These are phyloP conservation scores for Drosophila pruinosa DNA, from an alignment of 1,140 invertebrate species.

Conservation along the genomic window DNA sequence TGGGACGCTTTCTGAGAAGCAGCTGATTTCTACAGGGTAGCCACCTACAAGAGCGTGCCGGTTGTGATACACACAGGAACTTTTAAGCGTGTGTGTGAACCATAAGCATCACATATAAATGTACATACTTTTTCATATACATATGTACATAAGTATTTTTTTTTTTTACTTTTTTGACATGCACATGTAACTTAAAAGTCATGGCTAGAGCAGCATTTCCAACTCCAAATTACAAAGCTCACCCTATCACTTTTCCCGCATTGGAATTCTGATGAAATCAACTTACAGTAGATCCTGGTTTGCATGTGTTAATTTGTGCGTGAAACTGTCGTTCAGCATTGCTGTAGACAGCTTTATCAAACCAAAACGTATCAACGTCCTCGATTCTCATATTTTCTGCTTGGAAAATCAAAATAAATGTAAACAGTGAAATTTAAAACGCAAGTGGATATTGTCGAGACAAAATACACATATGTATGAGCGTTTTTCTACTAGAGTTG, in stretches of 20 bases:
- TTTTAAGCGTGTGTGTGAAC: not conserved
- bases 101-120: not conserved
- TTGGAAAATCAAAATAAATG: not conserved
- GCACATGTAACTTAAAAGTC: not conserved
- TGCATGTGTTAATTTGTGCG: slow-evolving; percentile 9
- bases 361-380: slow-evolving; percentile 46
- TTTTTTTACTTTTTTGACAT: slow-evolving; percentile 2
- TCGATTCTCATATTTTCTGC: slow-evolving; percentile 44
- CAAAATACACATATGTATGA: not conserved
- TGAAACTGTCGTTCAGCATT: slow-evolving; percentile 46
- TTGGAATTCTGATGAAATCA: not conserved
- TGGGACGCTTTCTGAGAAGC: slow-evolving; percentile 9
- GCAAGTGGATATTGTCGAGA: slow-evolving; percentile 7
- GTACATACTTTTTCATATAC: not conserved
- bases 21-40: slow-evolving; percentile 55
- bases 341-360: slow-evolving; percentile 37
- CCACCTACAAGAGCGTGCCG: slow-evolving; percentile 38
- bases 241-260: not conserved
- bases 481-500: not conserved
- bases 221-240: not conserved
- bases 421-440: not conserved
- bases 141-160: not conserved
- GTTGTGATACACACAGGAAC: not conserved
- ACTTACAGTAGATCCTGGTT: slow-evolving; percentile 6
- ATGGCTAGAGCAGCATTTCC: not conserved